phyloP scores from a whole-genome alignment of 2,113 vertebrate genomes.

The Campylorhamphus procurvoides region DNA sequence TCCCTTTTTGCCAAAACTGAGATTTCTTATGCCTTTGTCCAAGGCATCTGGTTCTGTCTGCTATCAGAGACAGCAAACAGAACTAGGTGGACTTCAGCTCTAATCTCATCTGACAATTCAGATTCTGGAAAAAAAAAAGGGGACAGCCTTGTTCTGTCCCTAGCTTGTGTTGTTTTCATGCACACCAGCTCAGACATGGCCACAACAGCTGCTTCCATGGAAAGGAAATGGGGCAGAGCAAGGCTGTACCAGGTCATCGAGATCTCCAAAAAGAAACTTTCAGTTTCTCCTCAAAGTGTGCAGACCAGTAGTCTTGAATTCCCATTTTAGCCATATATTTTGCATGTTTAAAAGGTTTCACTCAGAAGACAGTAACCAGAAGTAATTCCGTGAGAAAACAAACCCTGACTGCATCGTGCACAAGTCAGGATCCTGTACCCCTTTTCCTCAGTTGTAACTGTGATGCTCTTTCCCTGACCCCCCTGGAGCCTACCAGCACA shows the following conservation, averaged over 20 bases:
- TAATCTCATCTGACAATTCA: background rate
- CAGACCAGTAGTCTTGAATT: slow-evolving; percentile 28
- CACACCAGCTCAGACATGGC: background rate
- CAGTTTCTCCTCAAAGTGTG: slow-evolving; percentile 10
- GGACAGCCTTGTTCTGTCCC: background rate
- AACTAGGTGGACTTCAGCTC: background rate
- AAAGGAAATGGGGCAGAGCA: background rate
- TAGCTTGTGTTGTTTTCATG: background rate
- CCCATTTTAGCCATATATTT: background rate
- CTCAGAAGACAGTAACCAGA: background rate
- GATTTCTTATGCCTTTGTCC: background rate
- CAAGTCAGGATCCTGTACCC: background rate
- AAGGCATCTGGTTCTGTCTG: slow-evolving; percentile 14
- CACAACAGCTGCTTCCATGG: background rate
- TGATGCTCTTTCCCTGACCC: background rate
- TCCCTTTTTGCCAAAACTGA: background rate
- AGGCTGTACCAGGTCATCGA: background rate
- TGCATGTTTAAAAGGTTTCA: slow-evolving; percentile 38
- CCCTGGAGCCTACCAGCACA: accelerated
- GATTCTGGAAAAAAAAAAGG: background rate
- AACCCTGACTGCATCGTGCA: background rate
- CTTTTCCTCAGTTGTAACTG: background rate
- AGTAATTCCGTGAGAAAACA: background rate
- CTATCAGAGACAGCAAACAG: background rate
- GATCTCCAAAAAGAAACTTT: background rate